Evolutionary conservation across 2,888 invertebrate genomes (phyloP).

Genomic region (Polyploca ridens): DNA sequence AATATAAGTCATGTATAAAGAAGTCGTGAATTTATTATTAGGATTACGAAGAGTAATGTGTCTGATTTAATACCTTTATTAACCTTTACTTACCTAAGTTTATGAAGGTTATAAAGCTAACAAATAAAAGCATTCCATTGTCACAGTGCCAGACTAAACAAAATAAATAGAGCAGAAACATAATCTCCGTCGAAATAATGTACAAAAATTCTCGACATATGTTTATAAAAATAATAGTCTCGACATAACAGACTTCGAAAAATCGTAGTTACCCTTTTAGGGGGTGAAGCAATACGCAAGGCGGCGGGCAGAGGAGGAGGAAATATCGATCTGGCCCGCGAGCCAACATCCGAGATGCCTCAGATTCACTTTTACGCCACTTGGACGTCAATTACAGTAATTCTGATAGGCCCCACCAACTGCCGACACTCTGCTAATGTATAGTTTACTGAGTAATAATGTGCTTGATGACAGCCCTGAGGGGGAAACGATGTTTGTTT

Average conservation of each 20-base stretch:
- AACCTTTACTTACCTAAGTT: too few relatives aligned
- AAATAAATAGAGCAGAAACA: neutral
- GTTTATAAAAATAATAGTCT: neutral
- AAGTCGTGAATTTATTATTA: too few relatives aligned
- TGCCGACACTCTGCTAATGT: slow-evolving; percentile 36
- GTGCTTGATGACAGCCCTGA: slow-evolving; percentile 8
- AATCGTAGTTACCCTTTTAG: slow-evolving; percentile 30
- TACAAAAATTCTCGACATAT: slow-evolving; percentile 9
- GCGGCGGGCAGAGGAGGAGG: slow-evolving; percentile 23
- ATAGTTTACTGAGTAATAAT: slow-evolving; percentile 21
- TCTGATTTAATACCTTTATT: too few relatives aligned
- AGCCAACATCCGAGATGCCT: slow-evolving; percentile 46
- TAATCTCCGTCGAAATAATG: slow-evolving; percentile 1
- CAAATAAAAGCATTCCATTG: neutral
- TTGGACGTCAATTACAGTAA: slow-evolving; percentile 60
- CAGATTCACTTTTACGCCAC: slow-evolving; percentile 67
- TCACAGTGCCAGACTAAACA: neutral
- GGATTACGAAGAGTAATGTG: too few relatives aligned
- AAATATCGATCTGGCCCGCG: slow-evolving; percentile 56
- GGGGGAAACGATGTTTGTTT: slow-evolving; percentile 4
- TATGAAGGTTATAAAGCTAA: too few relatives aligned
- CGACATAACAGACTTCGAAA: slow-evolving; percentile 27
- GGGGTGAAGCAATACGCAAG: slow-evolving; percentile 29
- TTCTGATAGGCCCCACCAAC: slow-evolving; percentile 43
- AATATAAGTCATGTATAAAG: too few relatives aligned